Evolutionary conservation across 2,888 invertebrate genomes (phyloP).

Genomic region (Ceratothoa steindachneri): DNA sequence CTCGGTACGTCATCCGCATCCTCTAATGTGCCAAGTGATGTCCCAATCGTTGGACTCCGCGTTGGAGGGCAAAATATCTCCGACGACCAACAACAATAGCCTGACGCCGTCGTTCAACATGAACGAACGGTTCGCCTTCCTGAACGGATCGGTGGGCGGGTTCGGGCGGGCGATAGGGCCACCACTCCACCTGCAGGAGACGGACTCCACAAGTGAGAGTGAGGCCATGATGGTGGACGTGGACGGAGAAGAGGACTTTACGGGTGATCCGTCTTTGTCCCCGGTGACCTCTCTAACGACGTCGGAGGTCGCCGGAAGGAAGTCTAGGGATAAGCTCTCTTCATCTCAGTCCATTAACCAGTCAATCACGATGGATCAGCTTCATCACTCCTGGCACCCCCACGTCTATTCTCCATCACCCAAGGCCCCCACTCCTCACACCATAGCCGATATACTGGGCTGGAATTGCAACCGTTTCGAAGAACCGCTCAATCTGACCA

Average conservation of each 20-base stretch:
- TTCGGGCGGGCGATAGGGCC: not conserved
- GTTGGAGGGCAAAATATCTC: not conserved
- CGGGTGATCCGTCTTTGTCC: not conserved
- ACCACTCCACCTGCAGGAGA: not conserved
- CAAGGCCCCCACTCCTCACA: constrained; percentile 76
- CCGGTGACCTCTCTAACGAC: not conserved
- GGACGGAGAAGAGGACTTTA: not conserved
- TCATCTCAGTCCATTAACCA: not conserved
- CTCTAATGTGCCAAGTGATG: not conserved
- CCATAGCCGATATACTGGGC: constrained; percentile 81
- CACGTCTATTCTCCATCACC: constrained; percentile 82
- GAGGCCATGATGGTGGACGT: not conserved
- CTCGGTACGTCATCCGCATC: too few relatives aligned
- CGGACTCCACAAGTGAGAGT: not conserved
- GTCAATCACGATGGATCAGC: not conserved
- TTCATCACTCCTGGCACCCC: constrained; percentile 69
- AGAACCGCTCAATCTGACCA: constrained; percentile 54
- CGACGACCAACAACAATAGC: not conserved
- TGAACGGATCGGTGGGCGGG: not conserved
- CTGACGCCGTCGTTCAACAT: not conserved
- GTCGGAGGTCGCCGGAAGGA: not conserved
- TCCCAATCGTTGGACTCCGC: not conserved
- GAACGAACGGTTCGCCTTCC: not conserved
- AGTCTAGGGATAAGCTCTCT: not conserved
- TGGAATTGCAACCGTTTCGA: constrained; percentile 54